phyloP scores from a whole-genome alignment of 1,140 invertebrate genomes.

The Musca vetustissima region DNA sequence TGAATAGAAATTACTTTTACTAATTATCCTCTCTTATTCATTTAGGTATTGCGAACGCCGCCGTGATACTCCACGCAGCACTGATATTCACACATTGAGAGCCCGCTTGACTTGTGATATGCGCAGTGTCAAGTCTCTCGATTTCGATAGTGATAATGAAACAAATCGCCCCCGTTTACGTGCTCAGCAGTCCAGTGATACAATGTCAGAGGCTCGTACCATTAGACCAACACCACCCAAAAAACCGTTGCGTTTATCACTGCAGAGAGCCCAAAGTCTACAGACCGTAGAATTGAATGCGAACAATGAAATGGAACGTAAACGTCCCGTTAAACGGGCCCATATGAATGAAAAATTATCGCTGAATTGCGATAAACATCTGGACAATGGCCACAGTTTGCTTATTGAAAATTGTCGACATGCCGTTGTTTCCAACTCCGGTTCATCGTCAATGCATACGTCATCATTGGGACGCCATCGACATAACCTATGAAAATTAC shows the following conservation, averaged over 20 bases:
- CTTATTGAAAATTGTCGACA: constrained; percentile 43
- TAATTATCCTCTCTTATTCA: background rate
- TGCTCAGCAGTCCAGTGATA: constrained; percentile 51
- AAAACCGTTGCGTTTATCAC: constrained; percentile 77
- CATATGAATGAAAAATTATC: constrained; percentile 44
- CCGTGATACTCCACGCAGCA: constrained; percentile 38
- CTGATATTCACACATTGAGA: constrained; percentile 39
- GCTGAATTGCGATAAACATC: constrained; percentile 34
- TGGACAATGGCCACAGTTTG: constrained; percentile 24
- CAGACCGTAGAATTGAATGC: constrained; percentile 66
- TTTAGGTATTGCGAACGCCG: constrained; percentile 38
- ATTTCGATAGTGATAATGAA: constrained; percentile 61
- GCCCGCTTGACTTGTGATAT: constrained; percentile 57
- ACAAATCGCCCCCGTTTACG: constrained; percentile 34
- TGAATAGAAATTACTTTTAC: background rate
- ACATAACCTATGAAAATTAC: constrained; percentile 38
- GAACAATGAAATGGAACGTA: constrained; percentile 35
- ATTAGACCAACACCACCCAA: constrained; percentile 75
- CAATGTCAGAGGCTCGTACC: constrained; percentile 60
- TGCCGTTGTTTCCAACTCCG: background rate
- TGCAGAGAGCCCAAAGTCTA: constrained; percentile 76
- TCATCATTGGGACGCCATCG: constrained; percentile 48
- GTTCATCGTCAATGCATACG: constrained; percentile 40
- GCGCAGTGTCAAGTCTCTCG: constrained; percentile 66
- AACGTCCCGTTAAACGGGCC: constrained; percentile 49